Percentiles rank a stretch among this genome's conserved stretches.
These are phyloP conservation scores for Hucho hucho DNA, from an alignment of 2,113 vertebrate species.

Conservation along the genomic window DNA sequence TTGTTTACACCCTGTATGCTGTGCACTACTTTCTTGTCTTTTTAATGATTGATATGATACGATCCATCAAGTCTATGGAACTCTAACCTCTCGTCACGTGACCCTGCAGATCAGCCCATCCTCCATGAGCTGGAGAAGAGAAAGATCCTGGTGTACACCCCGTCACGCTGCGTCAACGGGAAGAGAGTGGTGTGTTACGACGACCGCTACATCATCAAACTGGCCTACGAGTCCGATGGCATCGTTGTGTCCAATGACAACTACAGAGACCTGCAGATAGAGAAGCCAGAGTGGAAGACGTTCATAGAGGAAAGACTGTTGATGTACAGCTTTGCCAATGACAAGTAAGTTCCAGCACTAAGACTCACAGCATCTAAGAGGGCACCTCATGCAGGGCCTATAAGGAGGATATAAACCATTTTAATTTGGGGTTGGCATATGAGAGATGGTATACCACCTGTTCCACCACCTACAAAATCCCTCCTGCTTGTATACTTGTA, in stretches of 20 bases:
- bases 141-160: conserved; percentile 84
- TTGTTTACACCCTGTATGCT: background rate
- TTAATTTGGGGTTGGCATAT: too few species aligned
- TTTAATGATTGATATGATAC: background rate
- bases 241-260: conserved; percentile 92
- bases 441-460: too few species aligned
- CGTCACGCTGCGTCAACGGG: conserved; percentile 84
- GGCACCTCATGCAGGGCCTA: background rate
- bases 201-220: conserved; percentile 87
- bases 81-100: background rate
- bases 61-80: background rate
- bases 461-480: background rate
- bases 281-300: conserved; percentile 89
- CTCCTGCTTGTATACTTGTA: background rate
- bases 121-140: conserved; percentile 82
- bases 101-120: conserved; percentile 79
- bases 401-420: background rate
- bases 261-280: conserved; percentile 86
- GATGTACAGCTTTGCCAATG: conserved; percentile 91
- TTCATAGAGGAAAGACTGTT: conserved; percentile 89
- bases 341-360: conserved; percentile 73
- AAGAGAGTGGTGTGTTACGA: conserved; percentile 88
- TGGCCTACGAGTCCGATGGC: conserved; percentile 81
- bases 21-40: background rate
- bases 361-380: background rate